phyloP scores from a whole-genome alignment of 2,888 invertebrate genomes.

The Ganaspis brasiliensis region DNA sequence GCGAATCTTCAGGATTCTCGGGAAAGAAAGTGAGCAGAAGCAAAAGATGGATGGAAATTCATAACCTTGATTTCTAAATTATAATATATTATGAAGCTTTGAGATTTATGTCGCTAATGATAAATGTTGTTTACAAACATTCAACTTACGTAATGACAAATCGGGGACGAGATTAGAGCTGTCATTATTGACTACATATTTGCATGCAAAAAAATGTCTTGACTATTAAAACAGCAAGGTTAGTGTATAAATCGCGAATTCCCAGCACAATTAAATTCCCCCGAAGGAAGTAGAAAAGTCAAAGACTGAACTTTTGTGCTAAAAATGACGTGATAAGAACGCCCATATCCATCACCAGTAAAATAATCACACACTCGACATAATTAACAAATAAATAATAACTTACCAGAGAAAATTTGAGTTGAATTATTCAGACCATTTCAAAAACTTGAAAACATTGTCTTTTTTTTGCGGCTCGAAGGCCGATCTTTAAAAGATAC shows the following conservation, averaged over 20 bases:
- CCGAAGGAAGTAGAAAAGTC: not conserved
- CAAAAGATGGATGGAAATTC: not conserved
- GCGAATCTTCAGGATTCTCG: not conserved
- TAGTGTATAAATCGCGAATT: not conserved
- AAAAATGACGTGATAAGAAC: constrained; percentile 17
- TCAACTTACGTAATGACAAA: constrained; percentile 34
- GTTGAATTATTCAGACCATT: constrained; percentile 26
- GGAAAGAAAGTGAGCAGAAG: not conserved
- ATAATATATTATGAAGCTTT: not conserved
- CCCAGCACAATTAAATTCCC: not conserved
- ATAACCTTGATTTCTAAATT: not conserved
- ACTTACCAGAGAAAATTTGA: constrained; percentile 27
- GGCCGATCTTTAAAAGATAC: constrained; percentile 10
- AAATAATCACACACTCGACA: constrained; percentile 10
- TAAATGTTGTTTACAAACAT: constrained; percentile 38
- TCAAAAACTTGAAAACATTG: not conserved
- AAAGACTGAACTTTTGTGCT: not conserved
- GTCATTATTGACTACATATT: constrained; percentile 20
- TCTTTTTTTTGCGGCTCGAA: constrained; percentile 7
- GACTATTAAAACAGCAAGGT: not conserved
- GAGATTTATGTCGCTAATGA: constrained; percentile 3
- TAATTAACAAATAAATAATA: constrained; percentile 10
- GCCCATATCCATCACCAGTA: constrained; percentile 21
- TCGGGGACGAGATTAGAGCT: constrained; percentile 18
- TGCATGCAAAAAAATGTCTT: constrained; percentile 14